These are phyloP conservation scores for Ophthalmolycus amberensis DNA, from an alignment of 2,113 vertebrate genomes.

Conservation along the genomic window DNA sequence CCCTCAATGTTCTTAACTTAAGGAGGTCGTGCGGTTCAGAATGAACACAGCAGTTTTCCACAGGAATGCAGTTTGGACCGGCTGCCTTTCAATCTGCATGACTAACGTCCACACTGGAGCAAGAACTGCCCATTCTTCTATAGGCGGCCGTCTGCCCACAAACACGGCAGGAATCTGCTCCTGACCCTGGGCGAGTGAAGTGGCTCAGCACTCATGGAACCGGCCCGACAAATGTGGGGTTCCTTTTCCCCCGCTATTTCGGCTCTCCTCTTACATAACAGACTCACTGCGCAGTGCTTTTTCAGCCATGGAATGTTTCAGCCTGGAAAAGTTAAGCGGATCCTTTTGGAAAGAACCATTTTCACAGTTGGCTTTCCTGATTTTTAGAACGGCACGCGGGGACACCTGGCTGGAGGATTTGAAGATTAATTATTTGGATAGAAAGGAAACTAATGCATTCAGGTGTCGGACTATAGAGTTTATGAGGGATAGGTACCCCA, in stretches of 20 bases:
- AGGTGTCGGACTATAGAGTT: neutral
- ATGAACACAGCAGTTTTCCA: conserved; percentile 47
- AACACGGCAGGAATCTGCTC: conserved; percentile 69
- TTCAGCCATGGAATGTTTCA: neutral
- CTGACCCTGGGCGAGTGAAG: conserved; percentile 45
- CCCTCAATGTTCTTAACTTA: neutral
- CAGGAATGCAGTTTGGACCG: conserved; percentile 56
- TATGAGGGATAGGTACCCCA: too few species aligned
- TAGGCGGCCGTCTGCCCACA: conserved; percentile 62
- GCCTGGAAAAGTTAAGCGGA: conserved; percentile 10
- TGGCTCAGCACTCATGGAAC: conserved; percentile 10
- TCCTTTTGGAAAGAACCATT: neutral
- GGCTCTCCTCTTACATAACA: conserved; percentile 40
- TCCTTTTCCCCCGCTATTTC: neutral
- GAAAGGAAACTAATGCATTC: neutral
- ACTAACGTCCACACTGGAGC: conserved; percentile 27
- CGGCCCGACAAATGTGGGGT: conserved; percentile 28
- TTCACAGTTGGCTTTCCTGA: neutral
- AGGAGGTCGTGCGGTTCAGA: conserved; percentile 41
- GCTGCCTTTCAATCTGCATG: conserved; percentile 46
- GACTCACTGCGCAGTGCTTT: neutral
- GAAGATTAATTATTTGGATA: neutral
- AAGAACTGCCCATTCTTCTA: conserved; percentile 47
- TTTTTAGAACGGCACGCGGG: neutral
- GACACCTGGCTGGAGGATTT: neutral